Evolutionary conservation across 2,797 vertebrate species (phyloP), one percentile per base, ranked within the genome.

Genomic region (Rhinella marina): DNA sequence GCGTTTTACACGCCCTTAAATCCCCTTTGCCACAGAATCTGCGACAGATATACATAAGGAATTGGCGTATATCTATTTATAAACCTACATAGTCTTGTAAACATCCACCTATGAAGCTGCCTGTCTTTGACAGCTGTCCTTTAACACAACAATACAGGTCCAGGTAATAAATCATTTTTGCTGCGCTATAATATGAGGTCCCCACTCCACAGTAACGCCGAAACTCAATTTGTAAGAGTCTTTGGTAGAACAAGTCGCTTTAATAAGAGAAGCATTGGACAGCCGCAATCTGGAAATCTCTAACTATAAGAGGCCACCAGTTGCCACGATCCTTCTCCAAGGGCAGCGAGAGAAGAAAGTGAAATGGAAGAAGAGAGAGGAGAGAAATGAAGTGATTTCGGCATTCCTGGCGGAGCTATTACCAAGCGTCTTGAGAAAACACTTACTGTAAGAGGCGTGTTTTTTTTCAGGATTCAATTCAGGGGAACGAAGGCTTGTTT

Each of bases 361-460:
- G 50, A 86, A 41, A 29, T 72, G 84, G 48, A 70, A 81, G 78
- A 25, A 32, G 68, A 81, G 17, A 59, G 68, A 66, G 56, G 61
- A 41, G 57, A 81, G 57, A 88, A 72, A 27, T 61, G 75, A 73
- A 81, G 78, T 25, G 78, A 85, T 88, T 85, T 88, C 56, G 32
- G 59, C 66, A 13, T 61, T 64, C 64, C 68, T 59, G 62, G 75
- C 25, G n/a, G 82, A 73, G 82, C 87, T 88, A 88, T 88, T 88
- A 88, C 56, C 29, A 23, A 29, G 56, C 77, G 56, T 88, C 87
- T 88, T 54, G 82, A 81, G 82, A 88, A 88, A 88, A 83, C 87
- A 88, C 87, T 88, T 88, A 88, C 82, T 54, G 87, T 80, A 88
- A 88, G 87, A 85, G 87, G 82, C 66, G 82, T 48, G 52, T 23